Percentiles rank a stretch among this genome's conserved stretches.
These are phyloP conservation scores for Tachyglossus aculeatus DNA, from an alignment of 2,797 vertebrate species.

Conservation along the genomic window DNA sequence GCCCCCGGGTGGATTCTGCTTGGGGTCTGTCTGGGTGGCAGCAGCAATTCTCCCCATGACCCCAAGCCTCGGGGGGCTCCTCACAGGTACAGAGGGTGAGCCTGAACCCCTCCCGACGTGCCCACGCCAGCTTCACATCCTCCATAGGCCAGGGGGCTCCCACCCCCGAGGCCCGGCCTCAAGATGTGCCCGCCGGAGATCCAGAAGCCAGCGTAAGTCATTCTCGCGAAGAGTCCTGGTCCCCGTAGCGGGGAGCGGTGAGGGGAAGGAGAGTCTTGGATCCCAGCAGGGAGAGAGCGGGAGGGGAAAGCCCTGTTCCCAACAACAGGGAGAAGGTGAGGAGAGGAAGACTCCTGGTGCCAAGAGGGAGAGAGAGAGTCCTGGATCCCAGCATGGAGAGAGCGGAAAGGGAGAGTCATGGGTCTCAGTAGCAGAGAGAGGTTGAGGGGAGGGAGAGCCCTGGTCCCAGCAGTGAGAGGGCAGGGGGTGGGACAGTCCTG, in stretches of 20 bases:
- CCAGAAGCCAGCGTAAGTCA: conserved; percentile 63
- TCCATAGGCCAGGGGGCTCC: conserved; percentile 7
- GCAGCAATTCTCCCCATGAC: rapidly evolving
- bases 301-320: neutral
- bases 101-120: conserved; percentile 78
- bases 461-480: neutral
- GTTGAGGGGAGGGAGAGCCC: neutral
- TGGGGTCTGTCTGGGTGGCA: too few species aligned
- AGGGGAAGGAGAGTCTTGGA: neutral
- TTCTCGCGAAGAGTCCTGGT: neutral
- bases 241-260: too few species aligned
- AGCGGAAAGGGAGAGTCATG: neutral
- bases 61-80: neutral
- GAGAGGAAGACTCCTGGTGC: too few species aligned
- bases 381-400: neutral
- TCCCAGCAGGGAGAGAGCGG: neutral
- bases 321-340: neutral
- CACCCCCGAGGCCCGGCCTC: rapidly evolving
- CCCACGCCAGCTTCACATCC: conserved; percentile 54
- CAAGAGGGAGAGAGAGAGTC: too few species aligned
- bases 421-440: neutral
- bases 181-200: rapidly evolving
- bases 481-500: neutral
- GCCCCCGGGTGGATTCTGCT: too few species aligned
- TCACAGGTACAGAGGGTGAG: conserved; percentile 84